Conservation (phyloP, 2,113 vertebrate genomes). For the Globicephala melas region DNA sequence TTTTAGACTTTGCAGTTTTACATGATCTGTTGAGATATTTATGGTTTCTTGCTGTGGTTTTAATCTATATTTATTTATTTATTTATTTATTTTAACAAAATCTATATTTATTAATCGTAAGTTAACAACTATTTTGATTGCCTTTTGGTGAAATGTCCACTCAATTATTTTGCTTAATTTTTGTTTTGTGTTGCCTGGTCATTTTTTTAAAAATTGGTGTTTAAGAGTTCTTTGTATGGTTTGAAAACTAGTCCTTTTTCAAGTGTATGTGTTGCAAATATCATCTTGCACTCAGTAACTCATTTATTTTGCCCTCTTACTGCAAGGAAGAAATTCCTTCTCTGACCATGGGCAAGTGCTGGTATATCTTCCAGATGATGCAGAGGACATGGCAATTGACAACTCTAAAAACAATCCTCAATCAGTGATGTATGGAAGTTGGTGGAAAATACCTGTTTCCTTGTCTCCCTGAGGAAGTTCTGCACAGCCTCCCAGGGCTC, state of each 20-base stretch:
- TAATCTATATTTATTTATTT: neutral
- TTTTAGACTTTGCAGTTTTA: neutral
- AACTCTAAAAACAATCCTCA: neutral
- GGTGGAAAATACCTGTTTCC: neutral
- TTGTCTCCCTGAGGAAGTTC: neutral
- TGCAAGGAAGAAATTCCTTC: neutral
- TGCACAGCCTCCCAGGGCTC: neutral
- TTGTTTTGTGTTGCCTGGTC: neutral
- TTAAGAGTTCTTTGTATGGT: neutral
- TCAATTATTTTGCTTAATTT: neutral
- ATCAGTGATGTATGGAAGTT: neutral
- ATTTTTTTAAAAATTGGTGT: neutral
- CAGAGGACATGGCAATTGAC: neutral
- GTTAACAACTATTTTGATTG: neutral
- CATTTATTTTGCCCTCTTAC: neutral
- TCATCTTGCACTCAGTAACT: neutral
- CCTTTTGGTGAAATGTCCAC: neutral
- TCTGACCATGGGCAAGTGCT: neutral
- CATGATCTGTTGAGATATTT: neutral
- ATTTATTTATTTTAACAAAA: neutral
- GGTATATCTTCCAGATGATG: neutral
- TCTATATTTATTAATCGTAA: neutral
- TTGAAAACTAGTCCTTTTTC: neutral
- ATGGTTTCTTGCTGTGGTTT: neutral
- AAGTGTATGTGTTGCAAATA: neutral